These are phyloP conservation scores for Eretmocerus hayati DNA, from an alignment of 2,888 invertebrate species.

Conservation along the genomic window DNA sequence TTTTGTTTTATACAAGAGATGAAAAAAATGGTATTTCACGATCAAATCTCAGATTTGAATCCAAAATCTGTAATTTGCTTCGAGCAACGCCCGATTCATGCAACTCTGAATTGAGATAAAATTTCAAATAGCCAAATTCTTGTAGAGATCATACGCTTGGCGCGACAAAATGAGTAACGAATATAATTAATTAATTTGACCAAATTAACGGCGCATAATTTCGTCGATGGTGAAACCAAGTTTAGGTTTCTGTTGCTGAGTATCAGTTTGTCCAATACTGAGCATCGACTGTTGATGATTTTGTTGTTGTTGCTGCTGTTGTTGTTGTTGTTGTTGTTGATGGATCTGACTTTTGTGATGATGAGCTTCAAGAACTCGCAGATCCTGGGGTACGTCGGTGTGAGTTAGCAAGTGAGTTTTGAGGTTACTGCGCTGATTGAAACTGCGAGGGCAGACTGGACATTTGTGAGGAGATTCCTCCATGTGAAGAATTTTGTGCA, in stretches of 20 bases:
- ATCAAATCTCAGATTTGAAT: no score
- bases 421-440: constrained; percentile 87
- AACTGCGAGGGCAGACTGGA: constrained; percentile 78
- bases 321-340: neutral
- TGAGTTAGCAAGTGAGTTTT: constrained; percentile 86
- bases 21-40: no score
- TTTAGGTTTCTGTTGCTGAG: constrained; percentile 40
- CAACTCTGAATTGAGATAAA: no score
- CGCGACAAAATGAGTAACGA: neutral
- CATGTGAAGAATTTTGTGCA: constrained; percentile 89
- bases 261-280: neutral
- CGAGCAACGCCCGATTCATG: no score
- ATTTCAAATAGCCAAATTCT: no score
- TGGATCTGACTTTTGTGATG: neutral
- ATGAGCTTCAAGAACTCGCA: constrained; percentile 31
- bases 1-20: no score
- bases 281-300: neutral
- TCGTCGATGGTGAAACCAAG: constrained; percentile 82
- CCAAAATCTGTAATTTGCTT: no score
- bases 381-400: constrained; percentile 57
- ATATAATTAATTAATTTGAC: no score
- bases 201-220: constrained; percentile 72
- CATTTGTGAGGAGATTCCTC: constrained; percentile 92
- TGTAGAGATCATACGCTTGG: no score
- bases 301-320: constrained; percentile 1